Base-by-base conservation (phyloP, 2,888 invertebrate genomes). In the Erannis defoliaria region DNA sequence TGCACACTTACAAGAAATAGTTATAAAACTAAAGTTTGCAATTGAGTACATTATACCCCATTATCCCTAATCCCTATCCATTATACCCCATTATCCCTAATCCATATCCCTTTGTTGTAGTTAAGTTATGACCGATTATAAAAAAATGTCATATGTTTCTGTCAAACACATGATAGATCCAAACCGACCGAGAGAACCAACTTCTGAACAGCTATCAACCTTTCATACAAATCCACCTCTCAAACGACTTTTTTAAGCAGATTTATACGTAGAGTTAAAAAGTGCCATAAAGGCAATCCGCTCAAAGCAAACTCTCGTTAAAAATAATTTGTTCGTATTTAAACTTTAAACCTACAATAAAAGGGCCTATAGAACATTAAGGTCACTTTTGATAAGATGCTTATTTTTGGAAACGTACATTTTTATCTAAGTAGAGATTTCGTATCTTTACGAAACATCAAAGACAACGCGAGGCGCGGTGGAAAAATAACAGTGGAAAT, bases 301-400 rank as follows among this genome's bases (percentile, higher is more conserved):
- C 38, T 31, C 31, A 33, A 31, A 59, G 46, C 38, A 38, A 53
- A 45, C 37, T 45, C 21, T 37, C 38, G 40, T 59, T 53, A 51
- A 29, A 57, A 54, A 62, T 54, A 54, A 57, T 54, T 57, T 29
- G 29, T 21, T 38, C 42, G 37, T 33, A 29, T 50, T 57, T 49
- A 43, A 46, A 50, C 50, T 51, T 57, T 26, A 45, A 50, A 49
- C 2, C 45, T 38, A 38, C 48, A 46, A 19, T 16, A n/a, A 19
- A 33, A 42, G 18, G 29, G 18, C 6, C 21, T 9, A 48, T 40
- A 35, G 1, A 5, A 4, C 33, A 26, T n/a, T 18, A n/a, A n/a
- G n/a, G n/a, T n/a, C n/a, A n/a, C 26, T 37, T 38, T 46, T 10
- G 37, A 38, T 29, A 46, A 31, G 1, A 0, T 29, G 12, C 1